Evolutionary conservation across 2,797 vertebrate genomes (phyloP), one percentile per base, ranked within the genome.

Genomic region (Nothura maculosa): DNA sequence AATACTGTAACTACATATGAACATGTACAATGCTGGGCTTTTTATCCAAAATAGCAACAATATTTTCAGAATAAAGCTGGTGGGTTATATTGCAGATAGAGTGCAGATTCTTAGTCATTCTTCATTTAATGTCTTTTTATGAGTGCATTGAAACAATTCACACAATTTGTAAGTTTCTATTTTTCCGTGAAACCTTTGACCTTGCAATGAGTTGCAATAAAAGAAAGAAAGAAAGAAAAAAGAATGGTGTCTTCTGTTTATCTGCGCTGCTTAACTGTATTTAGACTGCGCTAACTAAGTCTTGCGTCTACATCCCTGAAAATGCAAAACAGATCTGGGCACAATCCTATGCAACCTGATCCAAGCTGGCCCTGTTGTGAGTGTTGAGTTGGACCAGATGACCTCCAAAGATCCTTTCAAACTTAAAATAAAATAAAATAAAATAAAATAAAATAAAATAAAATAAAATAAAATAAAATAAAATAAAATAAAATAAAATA

Each of bases 31-130:
- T 95, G 96, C 93, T 95, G 96, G 93, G 92, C 97, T 97, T 96
- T 97, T 90, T 95, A 96, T 96, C 95, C 95, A 95, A 95, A 95
- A 95, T 96, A 90, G 96, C 96, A 96, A 97, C 96, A 95, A 84
- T 98, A 98, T 97, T 98, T 98, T 98, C 96, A 96, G 94, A 98
- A 96, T 95, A 97, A 98, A 97, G 79, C 66, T 67, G 85, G 94
- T 94, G 77, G 96, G 96, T 96, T 96, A 85, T 93, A 96, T 96
- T 96, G 95, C 94, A 95, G 67, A 94, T 90, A 92, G 63, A 96
- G 91, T 96, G 92, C 84, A 93, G 93, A 97, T 95, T 90, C 74
- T 91, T 96, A 89, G 84, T 95, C 82, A 74, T 96, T 97, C 96
- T 96, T 96, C 90, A 21, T 96, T 96, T 89, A 77, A 92, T 94